Evolutionary conservation across 2,888 invertebrate genomes (phyloP).

Genomic region (Mesorhabditis spiculigera): DNA sequence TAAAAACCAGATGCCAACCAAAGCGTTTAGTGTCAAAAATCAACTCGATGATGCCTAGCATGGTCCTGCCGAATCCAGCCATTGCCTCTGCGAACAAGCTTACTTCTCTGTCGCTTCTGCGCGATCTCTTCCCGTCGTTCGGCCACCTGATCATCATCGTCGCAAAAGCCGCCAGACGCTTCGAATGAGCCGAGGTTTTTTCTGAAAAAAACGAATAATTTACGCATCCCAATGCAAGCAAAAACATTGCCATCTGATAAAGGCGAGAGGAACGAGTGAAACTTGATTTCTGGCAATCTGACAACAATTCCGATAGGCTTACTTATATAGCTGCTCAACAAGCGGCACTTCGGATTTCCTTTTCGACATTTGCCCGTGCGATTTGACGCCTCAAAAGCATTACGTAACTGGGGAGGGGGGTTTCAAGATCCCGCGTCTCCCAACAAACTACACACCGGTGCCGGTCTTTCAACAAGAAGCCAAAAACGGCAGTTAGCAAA

Average conservation of each 20-base stretch:
- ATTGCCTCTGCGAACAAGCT: slow-evolving; percentile 5
- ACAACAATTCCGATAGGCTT: neutral
- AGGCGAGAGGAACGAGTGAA: neutral
- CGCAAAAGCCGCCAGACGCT: slow-evolving; percentile 49
- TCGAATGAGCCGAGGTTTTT: slow-evolving; percentile 44
- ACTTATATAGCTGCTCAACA: neutral
- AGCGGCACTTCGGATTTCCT: slow-evolving; percentile 1
- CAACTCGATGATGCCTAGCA: too few species aligned
- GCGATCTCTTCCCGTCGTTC: slow-evolving; percentile 44
- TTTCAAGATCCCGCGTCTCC: too few species aligned
- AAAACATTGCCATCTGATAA: neutral
- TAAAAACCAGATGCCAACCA: too few species aligned
- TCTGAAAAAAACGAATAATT: slow-evolving; percentile 21
- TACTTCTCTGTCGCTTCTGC: slow-evolving; percentile 44
- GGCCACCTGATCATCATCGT: slow-evolving; percentile 47
- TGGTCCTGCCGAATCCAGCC: too few species aligned
- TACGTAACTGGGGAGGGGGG: too few species aligned
- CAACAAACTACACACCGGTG: too few species aligned
- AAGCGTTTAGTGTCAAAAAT: too few species aligned
- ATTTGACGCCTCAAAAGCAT: too few species aligned
- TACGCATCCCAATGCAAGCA: neutral
- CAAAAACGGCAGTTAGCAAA: too few species aligned
- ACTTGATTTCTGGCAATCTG: too few species aligned
- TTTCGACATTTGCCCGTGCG: neutral
- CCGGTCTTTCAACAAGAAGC: too few species aligned